Conservation (phyloP, 2,113 vertebrate genomes). For the Microcebus ravelobensis region DNA sequence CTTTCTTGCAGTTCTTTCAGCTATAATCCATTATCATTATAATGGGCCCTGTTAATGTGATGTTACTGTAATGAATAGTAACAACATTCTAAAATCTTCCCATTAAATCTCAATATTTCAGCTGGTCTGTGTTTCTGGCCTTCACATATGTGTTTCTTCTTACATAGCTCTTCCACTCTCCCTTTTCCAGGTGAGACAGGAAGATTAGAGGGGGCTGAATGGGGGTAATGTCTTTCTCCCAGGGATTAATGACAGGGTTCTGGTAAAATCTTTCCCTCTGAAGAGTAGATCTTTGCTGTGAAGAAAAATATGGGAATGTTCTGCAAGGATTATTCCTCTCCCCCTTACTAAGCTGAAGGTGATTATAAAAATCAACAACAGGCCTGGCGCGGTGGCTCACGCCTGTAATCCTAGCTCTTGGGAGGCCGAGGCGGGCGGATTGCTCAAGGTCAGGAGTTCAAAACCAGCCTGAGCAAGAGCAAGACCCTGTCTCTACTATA, state of each 20-base stretch:
- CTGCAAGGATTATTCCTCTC: neutral
- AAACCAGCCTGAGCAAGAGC: too few species aligned
- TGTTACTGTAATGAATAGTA: neutral
- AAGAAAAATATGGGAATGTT: neutral
- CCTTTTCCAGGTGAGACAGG: too few species aligned
- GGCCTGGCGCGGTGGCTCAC: too few species aligned
- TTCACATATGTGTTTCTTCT: neutral
- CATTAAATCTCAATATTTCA: neutral
- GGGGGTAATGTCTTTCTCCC: rapidly evolving
- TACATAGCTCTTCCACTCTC: neutral
- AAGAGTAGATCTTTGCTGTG: neutral
- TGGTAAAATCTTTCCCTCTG: neutral
- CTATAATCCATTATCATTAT: neutral
- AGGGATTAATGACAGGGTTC: neutral
- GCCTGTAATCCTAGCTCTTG: too few species aligned
- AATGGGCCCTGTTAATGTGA: neutral
- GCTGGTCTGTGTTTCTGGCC: neutral
- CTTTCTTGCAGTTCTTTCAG: neutral
- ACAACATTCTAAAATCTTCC: neutral
- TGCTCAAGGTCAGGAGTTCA: too few species aligned
- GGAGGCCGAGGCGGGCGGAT: too few species aligned
- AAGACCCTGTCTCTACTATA: too few species aligned
- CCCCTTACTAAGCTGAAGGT: neutral
- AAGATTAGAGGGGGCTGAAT: neutral
- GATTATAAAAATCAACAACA: neutral